Percentiles rank a stretch among this genome's conserved stretches.
Conservation (phyloP, 2,797 vertebrate genomes). For the Synaphobranchus kaupii region DNA sequence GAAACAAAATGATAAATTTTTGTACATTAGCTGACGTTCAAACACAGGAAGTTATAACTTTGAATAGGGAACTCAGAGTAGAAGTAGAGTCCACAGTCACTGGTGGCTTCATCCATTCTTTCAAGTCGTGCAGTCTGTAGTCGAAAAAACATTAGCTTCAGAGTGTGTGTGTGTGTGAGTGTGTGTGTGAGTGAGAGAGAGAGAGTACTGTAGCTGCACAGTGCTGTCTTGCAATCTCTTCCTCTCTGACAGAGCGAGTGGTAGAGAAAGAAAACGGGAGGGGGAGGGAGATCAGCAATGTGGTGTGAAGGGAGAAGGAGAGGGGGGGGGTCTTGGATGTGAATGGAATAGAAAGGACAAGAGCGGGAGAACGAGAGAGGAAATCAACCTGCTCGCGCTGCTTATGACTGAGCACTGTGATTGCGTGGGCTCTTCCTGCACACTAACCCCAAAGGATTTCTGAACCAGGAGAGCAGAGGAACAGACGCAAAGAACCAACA, state of each 20-base stretch:
- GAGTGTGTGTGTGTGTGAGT: conserved; percentile 21
- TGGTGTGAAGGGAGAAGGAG: conserved; percentile 46
- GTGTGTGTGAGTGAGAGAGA: background rate
- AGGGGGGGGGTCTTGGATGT: conserved; percentile 69
- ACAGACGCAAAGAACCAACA: conserved; percentile 45
- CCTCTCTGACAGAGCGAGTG: conserved; percentile 33
- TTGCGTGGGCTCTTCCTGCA: conserved; percentile 48
- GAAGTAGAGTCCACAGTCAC: background rate
- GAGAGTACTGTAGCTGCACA: conserved; percentile 17
- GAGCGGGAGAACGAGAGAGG: conserved; percentile 60
- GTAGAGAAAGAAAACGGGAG: conserved; percentile 43
- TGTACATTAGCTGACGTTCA: background rate
- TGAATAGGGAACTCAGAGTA: background rate
- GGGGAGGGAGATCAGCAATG: conserved; percentile 51
- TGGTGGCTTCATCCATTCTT: conserved; percentile 34
- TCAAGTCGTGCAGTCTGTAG: conserved; percentile 44
- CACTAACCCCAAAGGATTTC: conserved; percentile 44
- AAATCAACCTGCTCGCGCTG: conserved; percentile 74
- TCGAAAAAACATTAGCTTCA: conserved; percentile 41
- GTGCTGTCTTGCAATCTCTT: conserved; percentile 35
- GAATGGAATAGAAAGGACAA: conserved; percentile 75
- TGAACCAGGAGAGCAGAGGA: conserved; percentile 57
- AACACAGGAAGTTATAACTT: background rate
- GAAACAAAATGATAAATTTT: no score
- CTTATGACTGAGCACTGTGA: conserved; percentile 67